Evolutionary conservation across 2,797 vertebrate species (phyloP).

Genomic region (Gallinago nigripennis): DNA sequence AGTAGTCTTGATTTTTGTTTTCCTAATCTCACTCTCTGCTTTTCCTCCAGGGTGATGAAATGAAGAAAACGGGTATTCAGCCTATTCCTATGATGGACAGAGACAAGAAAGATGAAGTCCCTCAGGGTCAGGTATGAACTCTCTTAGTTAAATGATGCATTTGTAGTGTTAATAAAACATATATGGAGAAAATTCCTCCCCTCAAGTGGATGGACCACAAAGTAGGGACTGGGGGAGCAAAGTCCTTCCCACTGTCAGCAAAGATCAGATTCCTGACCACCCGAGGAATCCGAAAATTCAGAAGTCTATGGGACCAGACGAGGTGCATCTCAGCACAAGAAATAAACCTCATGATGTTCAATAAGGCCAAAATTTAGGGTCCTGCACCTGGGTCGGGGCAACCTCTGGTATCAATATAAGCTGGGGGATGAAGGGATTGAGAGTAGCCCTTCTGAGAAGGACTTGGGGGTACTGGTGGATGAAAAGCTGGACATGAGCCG

Average conservation of each 20-base stretch:
- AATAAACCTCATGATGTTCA: neutral
- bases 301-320: neutral
- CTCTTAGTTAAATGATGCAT: neutral
- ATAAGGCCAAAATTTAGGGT: neutral
- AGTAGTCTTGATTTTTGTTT: neutral
- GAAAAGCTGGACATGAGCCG: neutral
- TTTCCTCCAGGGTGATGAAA: constrained; percentile 91
- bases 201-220: neutral
- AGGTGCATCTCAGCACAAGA: neutral
- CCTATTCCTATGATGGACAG: constrained; percentile 99
- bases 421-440: neutral
- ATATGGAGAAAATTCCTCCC: neutral
- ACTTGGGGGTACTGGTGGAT: neutral
- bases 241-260: neutral
- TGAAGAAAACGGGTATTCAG: constrained; percentile 96
- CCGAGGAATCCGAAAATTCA: neutral
- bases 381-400: neutral
- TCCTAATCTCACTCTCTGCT: neutral
- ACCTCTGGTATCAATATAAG: neutral
- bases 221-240: neutral
- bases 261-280: neutral
- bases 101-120: constrained; percentile 95
- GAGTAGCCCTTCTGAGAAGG: neutral
- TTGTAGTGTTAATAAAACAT: neutral
- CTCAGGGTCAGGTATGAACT: constrained; percentile 91